Evolutionary conservation across 1,140 invertebrate species (phyloP).

Genomic region (Drosophila kikkawai): DNA sequence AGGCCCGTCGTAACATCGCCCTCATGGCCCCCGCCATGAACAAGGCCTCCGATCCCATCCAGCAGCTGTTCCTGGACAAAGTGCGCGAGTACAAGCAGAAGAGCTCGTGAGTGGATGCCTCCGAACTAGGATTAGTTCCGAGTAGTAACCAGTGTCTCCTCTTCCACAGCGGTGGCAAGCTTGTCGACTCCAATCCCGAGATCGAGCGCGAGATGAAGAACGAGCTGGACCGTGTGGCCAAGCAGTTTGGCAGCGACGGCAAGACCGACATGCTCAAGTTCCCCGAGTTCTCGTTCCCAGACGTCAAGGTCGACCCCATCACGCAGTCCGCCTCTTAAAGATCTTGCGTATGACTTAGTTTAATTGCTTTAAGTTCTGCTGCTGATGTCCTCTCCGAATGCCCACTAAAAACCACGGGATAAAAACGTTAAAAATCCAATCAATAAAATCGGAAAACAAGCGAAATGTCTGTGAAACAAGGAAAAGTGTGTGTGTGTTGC

Average conservation of each 20-base stretch:
- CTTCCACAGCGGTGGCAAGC: constrained; percentile 89
- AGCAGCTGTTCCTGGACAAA: constrained; percentile 97
- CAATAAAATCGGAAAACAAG: constrained; percentile 54
- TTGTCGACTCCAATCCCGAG: constrained; percentile 92
- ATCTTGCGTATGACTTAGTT: constrained; percentile 41
- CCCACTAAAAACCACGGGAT: constrained; percentile 5
- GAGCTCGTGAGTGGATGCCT: constrained; percentile 63
- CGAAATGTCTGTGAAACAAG: constrained; percentile 20
- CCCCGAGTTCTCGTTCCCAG: constrained; percentile 92
- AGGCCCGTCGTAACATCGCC: constrained; percentile 87
- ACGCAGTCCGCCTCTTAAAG: constrained; percentile 63
- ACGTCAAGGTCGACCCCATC: constrained; percentile 88
- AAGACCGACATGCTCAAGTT: constrained; percentile 95
- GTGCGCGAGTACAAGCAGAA: constrained; percentile 92
- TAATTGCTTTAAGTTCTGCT: constrained; percentile 68
- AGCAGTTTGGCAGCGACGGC: constrained; percentile 90
- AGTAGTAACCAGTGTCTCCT: background rate
- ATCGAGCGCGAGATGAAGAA: constrained; percentile 90
- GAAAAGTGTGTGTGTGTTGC: constrained; percentile 12
- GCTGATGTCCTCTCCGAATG: constrained; percentile 18
- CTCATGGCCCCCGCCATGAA: constrained; percentile 89
- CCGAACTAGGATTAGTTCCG: background rate
- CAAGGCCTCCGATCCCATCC: constrained; percentile 94
- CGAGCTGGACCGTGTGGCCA: constrained; percentile 92
- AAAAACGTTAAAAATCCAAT: constrained; percentile 11